Percentiles rank a stretch among this genome's conserved stretches.
Conservation (phyloP, 64 coral and sea anemone genomes). For the Orbicella faveolata region DNA sequence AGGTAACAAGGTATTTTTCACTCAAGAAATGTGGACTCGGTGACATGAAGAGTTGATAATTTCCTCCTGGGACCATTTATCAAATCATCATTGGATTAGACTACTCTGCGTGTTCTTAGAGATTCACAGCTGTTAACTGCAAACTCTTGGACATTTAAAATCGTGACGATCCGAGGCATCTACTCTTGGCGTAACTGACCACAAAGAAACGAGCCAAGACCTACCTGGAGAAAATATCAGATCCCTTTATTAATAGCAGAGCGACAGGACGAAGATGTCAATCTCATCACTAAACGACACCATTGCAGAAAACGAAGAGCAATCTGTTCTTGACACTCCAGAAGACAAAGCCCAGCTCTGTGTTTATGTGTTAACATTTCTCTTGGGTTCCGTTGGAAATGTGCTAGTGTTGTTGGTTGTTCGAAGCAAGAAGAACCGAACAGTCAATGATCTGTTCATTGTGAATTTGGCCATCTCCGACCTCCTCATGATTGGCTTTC, state of each 20-base stretch:
- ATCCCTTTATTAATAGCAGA: background rate
- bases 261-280: conserved; percentile 1
- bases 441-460: conserved; percentile 59
- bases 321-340: conserved; percentile 12
- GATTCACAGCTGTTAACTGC: background rate
- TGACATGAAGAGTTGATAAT: background rate
- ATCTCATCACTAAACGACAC: conserved; percentile 1
- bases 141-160: background rate
- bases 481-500: conserved; percentile 51
- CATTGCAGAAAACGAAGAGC: background rate
- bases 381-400: conserved; percentile 58
- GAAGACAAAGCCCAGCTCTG: conserved; percentile 30
- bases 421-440: conserved; percentile 35
- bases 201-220: background rate
- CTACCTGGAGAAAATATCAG: background rate
- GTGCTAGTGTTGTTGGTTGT: conserved; percentile 49
- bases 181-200: background rate
- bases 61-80: background rate
- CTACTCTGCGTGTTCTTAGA: background rate
- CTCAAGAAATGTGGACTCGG: background rate
- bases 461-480: conserved; percentile 63
- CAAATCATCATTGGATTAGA: background rate
- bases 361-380: conserved; percentile 49
- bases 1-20: background rate
- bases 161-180: background rate